Base-by-base conservation (phyloP, 1,140 invertebrate genomes). In the Brachionus rubens region DNA sequence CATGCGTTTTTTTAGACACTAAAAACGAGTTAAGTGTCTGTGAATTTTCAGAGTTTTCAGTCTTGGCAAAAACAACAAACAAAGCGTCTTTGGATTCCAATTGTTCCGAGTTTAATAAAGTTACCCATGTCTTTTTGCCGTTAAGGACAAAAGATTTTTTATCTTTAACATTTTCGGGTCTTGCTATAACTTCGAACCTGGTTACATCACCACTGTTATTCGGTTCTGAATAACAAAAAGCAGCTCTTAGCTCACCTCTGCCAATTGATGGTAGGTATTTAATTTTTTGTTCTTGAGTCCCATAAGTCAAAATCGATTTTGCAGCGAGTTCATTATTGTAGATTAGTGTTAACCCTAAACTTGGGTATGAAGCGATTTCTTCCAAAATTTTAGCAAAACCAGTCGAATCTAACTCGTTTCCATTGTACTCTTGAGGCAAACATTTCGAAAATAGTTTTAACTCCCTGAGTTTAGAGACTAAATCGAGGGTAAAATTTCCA, bases 71-170 rank as follows among this genome's bases (percentile, higher is more conserved):
- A 9, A 36, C 19, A 9, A 76, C 28, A 24, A 76, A 56, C 24
- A 41, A 0, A 59, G 40, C 30, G 16, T 76, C 50, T 16, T n/a
- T n/a, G n/a, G n/a, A n/a, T n/a, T 75, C 41, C 26, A 48, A 52
- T 14, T 26, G 12, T 5, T 54, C 68, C 9, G 24, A 50, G n/a
- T 16, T 36, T 3, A 72, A 14, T 33, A 72, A 16, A 21, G 43
- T 12, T n/a, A 76, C 36, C 50, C 40, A 62, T 24, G 72, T 43
- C 21, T 76, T 76, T 48, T 76, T 6, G 21, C 72, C 72, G 47
- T 76, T 76, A 12, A 76, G 40, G 9, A 43, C 43, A 54, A 56
- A 76, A 4, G 26, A 26, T 70, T 70, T 50, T 48, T 70, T 47
- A 16, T 26, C 26, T 33, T 48, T 36, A n/a, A 33, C 50, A 36